phyloP scores from a whole-genome alignment of 1,140 invertebrate species.

The Drosophila takahashii region DNA sequence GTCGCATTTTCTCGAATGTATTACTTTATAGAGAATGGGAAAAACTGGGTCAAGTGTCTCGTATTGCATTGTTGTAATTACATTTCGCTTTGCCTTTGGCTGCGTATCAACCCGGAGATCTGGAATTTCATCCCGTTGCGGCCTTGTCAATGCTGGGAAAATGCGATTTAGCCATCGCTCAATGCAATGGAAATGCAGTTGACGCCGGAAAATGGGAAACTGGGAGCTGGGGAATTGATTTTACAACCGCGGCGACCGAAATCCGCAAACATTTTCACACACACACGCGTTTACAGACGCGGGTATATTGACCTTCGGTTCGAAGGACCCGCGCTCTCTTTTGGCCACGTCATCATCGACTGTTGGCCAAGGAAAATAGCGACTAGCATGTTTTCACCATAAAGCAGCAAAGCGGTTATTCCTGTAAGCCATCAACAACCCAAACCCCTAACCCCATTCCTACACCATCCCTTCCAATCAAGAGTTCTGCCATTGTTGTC shows the following conservation, averaged over 20 bases:
- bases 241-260: conserved; percentile 42
- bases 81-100: conserved; percentile 54
- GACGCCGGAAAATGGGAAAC: not conserved
- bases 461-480: conserved; percentile 21
- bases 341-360: conserved; percentile 60
- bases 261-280: conserved; percentile 15
- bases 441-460: not conserved
- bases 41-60: conserved; percentile 71
- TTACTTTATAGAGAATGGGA: too few species aligned
- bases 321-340: conserved; percentile 25
- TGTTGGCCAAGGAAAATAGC: conserved; percentile 43
- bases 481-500: conserved; percentile 48
- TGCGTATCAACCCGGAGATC: conserved; percentile 3
- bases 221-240: conserved; percentile 35
- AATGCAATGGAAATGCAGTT: conserved; percentile 40
- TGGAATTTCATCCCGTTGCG: conserved; percentile 5
- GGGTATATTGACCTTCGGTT: conserved; percentile 53
- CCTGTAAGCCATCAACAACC: conserved; percentile 19
- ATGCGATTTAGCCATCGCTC: conserved; percentile 48
- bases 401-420: conserved; percentile 46
- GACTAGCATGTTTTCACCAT: conserved; percentile 38
- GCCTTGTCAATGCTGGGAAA: conserved; percentile 30
- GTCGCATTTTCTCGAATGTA: conserved; percentile 58
- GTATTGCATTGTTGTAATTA: conserved; percentile 75
- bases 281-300: conserved; percentile 4